Evolutionary conservation across 1,140 invertebrate species (phyloP), one percentile per base, ranked within the genome.

Genomic region (Achatina immaculata): DNA sequence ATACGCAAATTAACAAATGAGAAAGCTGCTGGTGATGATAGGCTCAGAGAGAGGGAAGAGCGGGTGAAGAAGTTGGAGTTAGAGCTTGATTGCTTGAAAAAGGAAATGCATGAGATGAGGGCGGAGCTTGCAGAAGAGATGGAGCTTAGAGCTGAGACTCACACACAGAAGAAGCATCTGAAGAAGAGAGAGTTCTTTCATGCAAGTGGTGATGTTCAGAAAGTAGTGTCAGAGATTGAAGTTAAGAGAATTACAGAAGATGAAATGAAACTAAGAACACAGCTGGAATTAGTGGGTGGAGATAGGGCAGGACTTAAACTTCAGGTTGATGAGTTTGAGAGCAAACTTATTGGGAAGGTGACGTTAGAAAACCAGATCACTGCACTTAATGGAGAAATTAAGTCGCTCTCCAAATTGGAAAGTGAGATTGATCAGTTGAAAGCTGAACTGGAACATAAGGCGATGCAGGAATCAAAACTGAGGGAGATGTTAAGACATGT

Each of bases 11-110:
- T 83, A 31, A 78, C 40, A 1, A 65, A 28, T 36, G 78, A 78
- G 28, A 55, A 65, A 24, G n/a, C 28, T 16, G 65, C 42, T 36
- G n/a, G 28, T 0, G 55, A 77, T 16, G 14, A 42, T 55, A 78
- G 48, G 38, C n/a, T 81, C 42, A 43, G 40, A 38, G 75, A 81
- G 38, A 75, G 90, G 76, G 90, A 92, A 34, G 58, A n/a, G 4
- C 74, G 83, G 42, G 78, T 87, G 14, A 86, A 83, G 36, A 78
- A 83, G 78, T 85, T 69, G 72, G 73, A 14, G 80, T 75, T 75
- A 81, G 85, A 78, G 80, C 83, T 40, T 77, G 83, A 80, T 82
- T 78, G 84, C 9, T 66, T 74, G 2, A 73, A 85, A 28, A 51
- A 76, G 38, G 84, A 88, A 51, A 82, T 85, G 66, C 38, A 83